Percentiles rank a stretch among this genome's conserved stretches.
phyloP scores from a whole-genome alignment of 2,888 invertebrate genomes.

The Chymomyza procnemis region DNA sequence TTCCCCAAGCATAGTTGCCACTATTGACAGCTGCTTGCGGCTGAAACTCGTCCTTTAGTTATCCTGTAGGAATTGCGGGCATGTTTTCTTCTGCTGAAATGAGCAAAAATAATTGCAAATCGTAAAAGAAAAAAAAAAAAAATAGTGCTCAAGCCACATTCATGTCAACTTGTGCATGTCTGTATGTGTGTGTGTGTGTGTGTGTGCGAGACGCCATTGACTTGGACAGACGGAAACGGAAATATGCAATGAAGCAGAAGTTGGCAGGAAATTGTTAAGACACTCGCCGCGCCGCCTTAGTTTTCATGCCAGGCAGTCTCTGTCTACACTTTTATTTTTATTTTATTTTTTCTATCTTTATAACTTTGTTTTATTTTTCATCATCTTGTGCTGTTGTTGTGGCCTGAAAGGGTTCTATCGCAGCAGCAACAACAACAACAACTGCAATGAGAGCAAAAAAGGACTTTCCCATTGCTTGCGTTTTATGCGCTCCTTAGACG shows the following conservation, averaged over 20 bases:
- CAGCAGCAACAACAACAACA: neutral
- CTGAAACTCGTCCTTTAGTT: constrained; percentile 37
- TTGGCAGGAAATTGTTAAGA: constrained; percentile 72
- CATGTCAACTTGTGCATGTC: neutral
- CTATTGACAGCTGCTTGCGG: constrained; percentile 31
- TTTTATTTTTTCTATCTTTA: constrained; percentile 32
- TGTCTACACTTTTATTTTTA: neutral
- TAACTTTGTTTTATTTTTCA: constrained; percentile 55
- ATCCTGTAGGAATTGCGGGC: constrained; percentile 63
- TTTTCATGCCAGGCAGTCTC: neutral
- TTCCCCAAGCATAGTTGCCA: constrained; percentile 24
- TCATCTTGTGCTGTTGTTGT: constrained; percentile 35
- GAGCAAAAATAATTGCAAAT: constrained; percentile 72
- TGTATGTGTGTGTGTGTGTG: constrained; percentile 28
- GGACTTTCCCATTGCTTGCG: constrained; percentile 24
- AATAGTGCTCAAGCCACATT: constrained; percentile 19
- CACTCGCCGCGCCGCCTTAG: constrained; percentile 38
- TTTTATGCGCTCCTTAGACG: constrained; percentile 61
- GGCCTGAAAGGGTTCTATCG: constrained; percentile 52
- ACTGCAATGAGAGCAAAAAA: neutral
- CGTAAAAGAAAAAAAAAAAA: constrained; percentile 62
- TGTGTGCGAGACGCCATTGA: constrained; percentile 3
- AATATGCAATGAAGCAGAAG: constrained; percentile 72
- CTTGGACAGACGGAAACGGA: constrained; percentile 55
- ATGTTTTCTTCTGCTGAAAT: constrained; percentile 70